These are phyloP conservation scores for Rhabditoides inermis DNA, from an alignment of 2,888 invertebrate genomes.

Conservation along the genomic window DNA sequence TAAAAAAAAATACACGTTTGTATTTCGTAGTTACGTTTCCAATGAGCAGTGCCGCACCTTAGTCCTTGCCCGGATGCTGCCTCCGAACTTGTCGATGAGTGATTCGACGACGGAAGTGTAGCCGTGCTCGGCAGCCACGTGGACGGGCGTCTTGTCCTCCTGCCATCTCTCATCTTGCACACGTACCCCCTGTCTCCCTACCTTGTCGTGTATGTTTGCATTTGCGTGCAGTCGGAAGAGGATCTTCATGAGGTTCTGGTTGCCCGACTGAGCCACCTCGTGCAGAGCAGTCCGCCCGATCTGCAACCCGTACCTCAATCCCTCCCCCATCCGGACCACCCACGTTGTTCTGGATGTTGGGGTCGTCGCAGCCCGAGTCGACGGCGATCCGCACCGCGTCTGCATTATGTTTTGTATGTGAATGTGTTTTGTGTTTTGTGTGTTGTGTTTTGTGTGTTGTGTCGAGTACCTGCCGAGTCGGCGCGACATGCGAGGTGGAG, in stretches of 20 bases:
- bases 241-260: slow-evolving; percentile 85
- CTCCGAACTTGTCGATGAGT: slow-evolving; percentile 91
- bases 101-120: slow-evolving; percentile 90
- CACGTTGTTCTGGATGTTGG: slow-evolving; percentile 78
- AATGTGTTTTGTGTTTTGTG: slow-evolving; percentile 71
- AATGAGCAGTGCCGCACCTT: background rate
- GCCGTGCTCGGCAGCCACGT: slow-evolving; percentile 92
- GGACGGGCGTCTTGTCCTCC: slow-evolving; percentile 87
- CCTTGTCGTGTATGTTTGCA: slow-evolving; percentile 85
- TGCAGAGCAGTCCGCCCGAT: slow-evolving; percentile 90
- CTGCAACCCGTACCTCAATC: no score
- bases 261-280: slow-evolving; percentile 88
- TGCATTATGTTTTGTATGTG: slow-evolving; percentile 65
- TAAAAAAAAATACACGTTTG: no score
- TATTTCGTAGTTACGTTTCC: no score
- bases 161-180: slow-evolving; percentile 36
- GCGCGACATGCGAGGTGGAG: slow-evolving; percentile 83
- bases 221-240: slow-evolving; percentile 88
- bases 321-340: no score
- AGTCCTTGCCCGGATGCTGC: slow-evolving; percentile 60
- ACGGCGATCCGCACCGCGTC: slow-evolving; percentile 37
- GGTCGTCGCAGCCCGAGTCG: slow-evolving; percentile 65
- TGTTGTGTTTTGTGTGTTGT: background rate
- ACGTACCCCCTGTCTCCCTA: slow-evolving; percentile 51
- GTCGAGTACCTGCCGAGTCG: no score